Conservation (phyloP, 2,797 vertebrate genomes). For the Sebastes trivittatus region DNA sequence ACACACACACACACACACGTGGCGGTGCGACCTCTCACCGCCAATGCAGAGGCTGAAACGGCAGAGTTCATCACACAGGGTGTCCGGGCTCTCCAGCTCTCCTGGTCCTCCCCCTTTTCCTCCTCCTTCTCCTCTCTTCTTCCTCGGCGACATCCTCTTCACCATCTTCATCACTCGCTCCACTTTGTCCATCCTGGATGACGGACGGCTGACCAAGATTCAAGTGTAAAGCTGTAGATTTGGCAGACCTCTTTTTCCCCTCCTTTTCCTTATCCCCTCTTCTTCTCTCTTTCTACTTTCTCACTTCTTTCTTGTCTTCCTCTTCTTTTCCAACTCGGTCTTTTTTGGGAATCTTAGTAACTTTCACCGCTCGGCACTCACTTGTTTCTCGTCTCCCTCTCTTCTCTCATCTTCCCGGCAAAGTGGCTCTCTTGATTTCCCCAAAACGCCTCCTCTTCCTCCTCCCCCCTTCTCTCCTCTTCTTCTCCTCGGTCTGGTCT, state of each 20-base stretch:
- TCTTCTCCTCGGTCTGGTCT: background rate
- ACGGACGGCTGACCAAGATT: background rate
- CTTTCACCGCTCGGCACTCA: slow-evolving; percentile 24
- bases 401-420: background rate
- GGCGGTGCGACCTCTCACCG: slow-evolving; percentile 79
- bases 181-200: slow-evolving; percentile 83
- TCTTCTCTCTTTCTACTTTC: background rate
- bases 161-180: slow-evolving; percentile 88
- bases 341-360: background rate
- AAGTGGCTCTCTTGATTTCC: background rate
- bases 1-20: background rate
- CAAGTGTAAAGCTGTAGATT: background rate
- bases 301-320: background rate
- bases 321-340: background rate
- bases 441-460: background rate
- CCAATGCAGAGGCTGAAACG: slow-evolving; percentile 86
- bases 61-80: slow-evolving; percentile 86
- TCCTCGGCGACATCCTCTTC: slow-evolving; percentile 88
- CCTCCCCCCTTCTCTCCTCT: background rate
- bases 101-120: slow-evolving; percentile 80
- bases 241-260: background rate
- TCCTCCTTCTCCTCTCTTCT: slow-evolving; percentile 84
- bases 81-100: slow-evolving; percentile 84
- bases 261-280: background rate
- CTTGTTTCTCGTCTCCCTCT: background rate